Evolutionary conservation across 2,113 vertebrate species (phyloP).

Genomic region (Corapipo altera): DNA sequence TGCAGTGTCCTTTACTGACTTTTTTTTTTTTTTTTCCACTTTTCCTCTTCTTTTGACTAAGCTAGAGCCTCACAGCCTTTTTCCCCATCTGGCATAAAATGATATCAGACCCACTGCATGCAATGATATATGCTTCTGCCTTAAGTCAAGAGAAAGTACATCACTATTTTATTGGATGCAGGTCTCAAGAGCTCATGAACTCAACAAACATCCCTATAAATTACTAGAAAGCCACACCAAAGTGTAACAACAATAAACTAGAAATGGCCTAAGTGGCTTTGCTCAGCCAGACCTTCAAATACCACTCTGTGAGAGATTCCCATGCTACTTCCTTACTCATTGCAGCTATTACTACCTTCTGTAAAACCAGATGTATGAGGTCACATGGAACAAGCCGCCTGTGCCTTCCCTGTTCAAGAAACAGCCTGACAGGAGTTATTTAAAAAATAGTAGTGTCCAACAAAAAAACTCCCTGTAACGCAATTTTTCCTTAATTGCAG

Average conservation of each 20-base stretch:
- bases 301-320: background rate
- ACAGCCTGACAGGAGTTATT: background rate
- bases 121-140: slow-evolving; percentile 71
- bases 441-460: background rate
- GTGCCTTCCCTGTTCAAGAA: background rate
- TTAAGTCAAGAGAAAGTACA: slow-evolving; percentile 76
- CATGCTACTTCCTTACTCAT: background rate
- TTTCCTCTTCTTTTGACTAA: slow-evolving; percentile 53
- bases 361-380: background rate
- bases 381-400: background rate
- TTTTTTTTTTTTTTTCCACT: slow-evolving; percentile 18
- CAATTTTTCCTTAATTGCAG: background rate
- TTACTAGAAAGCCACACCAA: slow-evolving; percentile 68
- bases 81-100: slow-evolving; percentile 65
- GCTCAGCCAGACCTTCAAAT: slow-evolving; percentile 13
- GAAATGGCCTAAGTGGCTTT: slow-evolving; percentile 65
- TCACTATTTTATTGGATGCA: slow-evolving; percentile 73
- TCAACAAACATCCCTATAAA: slow-evolving; percentile 72
- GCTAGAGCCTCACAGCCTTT: slow-evolving; percentile 59
- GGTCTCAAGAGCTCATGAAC: slow-evolving; percentile 74
- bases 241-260: slow-evolving; percentile 70
- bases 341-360: background rate
- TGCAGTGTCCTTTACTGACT: background rate
- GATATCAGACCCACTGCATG: slow-evolving; percentile 72
- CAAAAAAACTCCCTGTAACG: background rate